Evolutionary conservation across 2,888 invertebrate genomes (phyloP).

Genomic region (Hybos culiciformis): DNA sequence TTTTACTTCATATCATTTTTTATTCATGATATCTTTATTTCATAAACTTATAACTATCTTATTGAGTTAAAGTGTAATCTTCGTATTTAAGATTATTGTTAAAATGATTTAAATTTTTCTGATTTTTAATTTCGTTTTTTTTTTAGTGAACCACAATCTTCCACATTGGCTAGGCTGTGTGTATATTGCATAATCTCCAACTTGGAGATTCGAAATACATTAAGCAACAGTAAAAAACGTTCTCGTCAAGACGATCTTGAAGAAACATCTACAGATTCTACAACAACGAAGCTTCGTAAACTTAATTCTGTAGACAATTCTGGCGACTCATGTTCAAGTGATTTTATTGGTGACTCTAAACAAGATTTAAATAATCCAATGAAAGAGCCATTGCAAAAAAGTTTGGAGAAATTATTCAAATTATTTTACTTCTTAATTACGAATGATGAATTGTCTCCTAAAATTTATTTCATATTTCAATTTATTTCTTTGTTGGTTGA

Average conservation of each 20-base stretch:
- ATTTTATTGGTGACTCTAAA: slow-evolving; percentile 19
- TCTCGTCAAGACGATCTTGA: slow-evolving; percentile 47
- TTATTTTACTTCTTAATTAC: slow-evolving; percentile 52
- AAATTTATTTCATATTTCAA: slow-evolving; percentile 69
- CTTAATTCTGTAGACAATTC: slow-evolving; percentile 45
- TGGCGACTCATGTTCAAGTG: slow-evolving; percentile 41
- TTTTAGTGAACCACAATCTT: slow-evolving; percentile 60
- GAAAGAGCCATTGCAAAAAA: slow-evolving; percentile 48
- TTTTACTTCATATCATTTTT: background rate
- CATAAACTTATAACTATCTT: no score
- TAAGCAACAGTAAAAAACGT: slow-evolving; percentile 41
- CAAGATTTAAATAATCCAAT: slow-evolving; percentile 19
- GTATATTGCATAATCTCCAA: slow-evolving; percentile 61
- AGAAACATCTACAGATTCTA: slow-evolving; percentile 38
- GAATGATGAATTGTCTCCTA: slow-evolving; percentile 62
- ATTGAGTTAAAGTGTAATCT: no score
- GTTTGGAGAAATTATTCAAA: slow-evolving; percentile 54
- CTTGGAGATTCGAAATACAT: slow-evolving; percentile 43
- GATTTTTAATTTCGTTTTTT: slow-evolving; percentile 1
- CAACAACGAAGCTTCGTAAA: slow-evolving; percentile 49
- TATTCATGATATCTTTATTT: no score
- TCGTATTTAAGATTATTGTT: no score
- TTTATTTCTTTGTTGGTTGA: slow-evolving; percentile 62
- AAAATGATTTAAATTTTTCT: no score
- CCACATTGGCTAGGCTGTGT: slow-evolving; percentile 58